phyloP scores from a whole-genome alignment of 2,797 vertebrate species.

The Lepilemur septentrionalis region DNA sequence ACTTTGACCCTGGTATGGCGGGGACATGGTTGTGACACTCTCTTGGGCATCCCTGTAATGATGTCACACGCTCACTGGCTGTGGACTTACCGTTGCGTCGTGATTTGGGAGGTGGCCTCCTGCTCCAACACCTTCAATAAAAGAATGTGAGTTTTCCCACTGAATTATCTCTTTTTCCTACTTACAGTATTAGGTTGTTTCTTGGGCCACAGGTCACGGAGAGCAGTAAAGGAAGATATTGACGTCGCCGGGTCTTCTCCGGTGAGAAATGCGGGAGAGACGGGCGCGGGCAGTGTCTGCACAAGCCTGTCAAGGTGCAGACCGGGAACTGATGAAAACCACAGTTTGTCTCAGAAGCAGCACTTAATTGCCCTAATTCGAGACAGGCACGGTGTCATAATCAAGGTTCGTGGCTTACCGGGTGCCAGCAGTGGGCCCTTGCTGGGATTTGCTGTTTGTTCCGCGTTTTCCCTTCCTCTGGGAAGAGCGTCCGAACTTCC shows the following conservation, averaged over 20 bases:
- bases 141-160: background rate
- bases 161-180: background rate
- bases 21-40: fast-evolving
- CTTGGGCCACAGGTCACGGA: background rate
- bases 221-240: background rate
- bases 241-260: background rate
- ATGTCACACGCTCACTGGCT: background rate
- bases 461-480: background rate
- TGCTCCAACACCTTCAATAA: no score
- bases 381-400: background rate
- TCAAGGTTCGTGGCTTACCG: background rate
- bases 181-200: background rate
- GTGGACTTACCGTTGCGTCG: no score
- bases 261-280: background rate
- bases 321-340: background rate
- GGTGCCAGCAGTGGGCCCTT: background rate
- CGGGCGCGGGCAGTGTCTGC: background rate
- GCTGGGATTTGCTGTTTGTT: background rate
- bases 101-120: background rate
- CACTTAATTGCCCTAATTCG: background rate
- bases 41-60: fast-evolving
- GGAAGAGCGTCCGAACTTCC: background rate
- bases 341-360: background rate
- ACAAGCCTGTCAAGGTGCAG: background rate
- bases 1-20: background rate